Conservation (phyloP, 2,113 vertebrate species). For the Orycteropus afer region DNA sequence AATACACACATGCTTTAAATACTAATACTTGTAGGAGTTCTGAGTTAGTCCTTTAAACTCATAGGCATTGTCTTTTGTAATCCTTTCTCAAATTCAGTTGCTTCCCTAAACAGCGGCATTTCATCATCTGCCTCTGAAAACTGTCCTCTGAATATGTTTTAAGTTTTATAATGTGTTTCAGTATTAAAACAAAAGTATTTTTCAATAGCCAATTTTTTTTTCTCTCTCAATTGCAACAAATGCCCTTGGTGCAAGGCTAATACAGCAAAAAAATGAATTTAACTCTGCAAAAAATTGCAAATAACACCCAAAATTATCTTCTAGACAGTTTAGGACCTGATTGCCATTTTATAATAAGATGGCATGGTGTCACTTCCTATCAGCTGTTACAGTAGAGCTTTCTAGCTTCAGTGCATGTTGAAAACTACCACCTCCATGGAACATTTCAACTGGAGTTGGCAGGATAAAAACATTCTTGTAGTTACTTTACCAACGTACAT, state of each 20-base stretch:
- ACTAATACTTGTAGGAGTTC: slow-evolving; percentile 9
- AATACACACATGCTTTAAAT: neutral
- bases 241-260: neutral
- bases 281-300: slow-evolving; percentile 4
- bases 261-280: neutral
- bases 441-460: slow-evolving; percentile 54
- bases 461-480: slow-evolving; percentile 57
- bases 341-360: slow-evolving; percentile 22
- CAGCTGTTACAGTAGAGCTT: neutral
- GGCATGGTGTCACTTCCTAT: neutral
- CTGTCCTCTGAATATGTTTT: slow-evolving; percentile 4
- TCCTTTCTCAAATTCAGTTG: neutral
- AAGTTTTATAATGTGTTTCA: slow-evolving; percentile 55
- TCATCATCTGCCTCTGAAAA: neutral
- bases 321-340: neutral
- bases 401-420: neutral
- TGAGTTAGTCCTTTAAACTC: slow-evolving; percentile 17
- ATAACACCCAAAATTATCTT: neutral
- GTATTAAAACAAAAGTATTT: slow-evolving; percentile 37
- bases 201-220: neutral
- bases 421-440: slow-evolving; percentile 22
- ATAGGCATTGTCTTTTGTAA: slow-evolving; percentile 15
- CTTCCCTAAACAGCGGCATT: slow-evolving; percentile 30
- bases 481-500: slow-evolving; percentile 44
- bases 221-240: neutral